Evolutionary conservation across 2,113 vertebrate species (phyloP).

Genomic region (Cavia porcellus): DNA sequence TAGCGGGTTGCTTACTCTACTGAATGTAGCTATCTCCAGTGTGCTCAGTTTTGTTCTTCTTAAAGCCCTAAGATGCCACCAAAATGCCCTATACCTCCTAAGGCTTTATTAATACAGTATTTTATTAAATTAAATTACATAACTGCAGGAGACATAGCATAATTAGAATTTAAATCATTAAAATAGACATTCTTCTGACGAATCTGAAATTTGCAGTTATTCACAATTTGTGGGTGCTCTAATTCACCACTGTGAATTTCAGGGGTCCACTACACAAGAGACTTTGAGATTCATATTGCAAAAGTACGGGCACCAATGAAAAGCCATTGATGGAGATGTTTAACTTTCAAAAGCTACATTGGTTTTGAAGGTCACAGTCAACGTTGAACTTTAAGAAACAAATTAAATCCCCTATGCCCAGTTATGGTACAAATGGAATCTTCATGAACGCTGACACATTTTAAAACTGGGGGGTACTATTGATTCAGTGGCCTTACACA

Average conservation of each 20-base stretch:
- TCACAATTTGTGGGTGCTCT: neutral
- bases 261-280: neutral
- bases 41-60: neutral
- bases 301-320: neutral
- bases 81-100: neutral
- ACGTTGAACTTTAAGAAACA: neutral
- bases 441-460: neutral
- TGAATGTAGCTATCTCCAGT: neutral
- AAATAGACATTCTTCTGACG: neutral
- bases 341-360: neutral
- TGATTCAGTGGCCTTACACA: neutral
- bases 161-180: neutral
- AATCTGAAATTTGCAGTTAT: neutral
- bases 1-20: neutral
- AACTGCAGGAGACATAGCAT: neutral
- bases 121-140: neutral
- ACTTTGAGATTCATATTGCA: neutral
- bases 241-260: neutral
- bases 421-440: neutral
- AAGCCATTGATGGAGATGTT: neutral
- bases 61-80: neutral
- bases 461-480: neutral
- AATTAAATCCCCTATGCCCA: neutral
- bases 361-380: neutral
- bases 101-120: neutral